Conservation (phyloP, 2,113 vertebrate species). For the Poecile atricapillus region DNA sequence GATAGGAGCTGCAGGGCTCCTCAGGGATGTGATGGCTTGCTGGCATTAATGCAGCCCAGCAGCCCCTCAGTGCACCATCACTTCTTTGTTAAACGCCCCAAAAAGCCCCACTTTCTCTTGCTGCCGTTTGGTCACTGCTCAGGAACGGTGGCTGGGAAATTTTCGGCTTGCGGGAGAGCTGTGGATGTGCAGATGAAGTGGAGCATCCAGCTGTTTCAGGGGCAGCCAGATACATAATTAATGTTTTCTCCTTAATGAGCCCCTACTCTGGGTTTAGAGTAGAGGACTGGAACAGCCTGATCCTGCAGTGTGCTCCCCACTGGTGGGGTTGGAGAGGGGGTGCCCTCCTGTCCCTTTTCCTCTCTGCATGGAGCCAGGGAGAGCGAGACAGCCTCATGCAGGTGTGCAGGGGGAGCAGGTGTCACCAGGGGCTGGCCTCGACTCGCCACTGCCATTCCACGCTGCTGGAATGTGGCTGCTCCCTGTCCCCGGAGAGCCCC, state of each 20-base stretch:
- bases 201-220: background rate
- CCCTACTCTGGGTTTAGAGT: background rate
- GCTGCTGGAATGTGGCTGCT: conserved; percentile 30
- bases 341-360: background rate
- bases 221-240: background rate
- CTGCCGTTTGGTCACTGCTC: background rate
- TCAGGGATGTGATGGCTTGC: background rate
- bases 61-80: background rate
- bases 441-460: rapidly evolving
- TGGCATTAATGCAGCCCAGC: background rate
- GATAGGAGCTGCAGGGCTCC: background rate
- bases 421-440: background rate
- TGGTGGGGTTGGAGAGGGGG: background rate
- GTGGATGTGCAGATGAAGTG: background rate
- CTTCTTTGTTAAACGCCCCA: background rate
- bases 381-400: background rate
- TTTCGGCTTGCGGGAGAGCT: background rate
- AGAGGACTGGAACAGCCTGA: background rate
- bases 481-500: background rate
- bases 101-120: background rate
- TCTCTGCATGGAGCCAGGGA: background rate
- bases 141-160: background rate
- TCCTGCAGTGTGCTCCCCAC: background rate
- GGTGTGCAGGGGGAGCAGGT: background rate
- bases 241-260: background rate